A percentile compares a stretch with the other conserved stretches of the same genome.
Conservation (phyloP, 2,888 invertebrate species). For the Noctuana brunneofusca region DNA sequence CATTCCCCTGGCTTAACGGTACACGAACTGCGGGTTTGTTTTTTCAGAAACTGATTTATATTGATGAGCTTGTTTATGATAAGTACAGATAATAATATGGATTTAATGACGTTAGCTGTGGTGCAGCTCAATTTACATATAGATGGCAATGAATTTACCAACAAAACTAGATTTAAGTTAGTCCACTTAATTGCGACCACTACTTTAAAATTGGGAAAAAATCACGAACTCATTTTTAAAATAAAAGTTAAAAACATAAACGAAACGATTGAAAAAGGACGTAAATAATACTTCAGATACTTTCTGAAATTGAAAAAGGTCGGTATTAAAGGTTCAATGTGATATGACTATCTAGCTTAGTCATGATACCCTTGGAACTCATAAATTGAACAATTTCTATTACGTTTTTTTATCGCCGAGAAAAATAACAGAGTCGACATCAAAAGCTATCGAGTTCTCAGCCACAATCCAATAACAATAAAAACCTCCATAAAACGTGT, state of each 20-base stretch:
- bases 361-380: neutral
- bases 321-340: too few species aligned
- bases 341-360: too few species aligned
- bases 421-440: conserved; percentile 54
- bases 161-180: too few species aligned
- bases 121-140: neutral
- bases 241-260: too few species aligned
- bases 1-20: conserved; percentile 18
- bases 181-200: too few species aligned
- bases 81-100: neutral
- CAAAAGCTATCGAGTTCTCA: conserved; percentile 56
- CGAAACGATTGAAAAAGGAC: too few species aligned
- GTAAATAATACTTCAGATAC: too few species aligned
- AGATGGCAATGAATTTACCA: too few species aligned
- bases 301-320: too few species aligned
- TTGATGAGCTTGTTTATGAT: conserved; percentile 20
- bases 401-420: conserved; percentile 52
- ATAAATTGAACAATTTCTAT: conserved; percentile 34
- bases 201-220: too few species aligned
- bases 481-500: conserved; percentile 69
- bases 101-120: neutral
- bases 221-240: too few species aligned
- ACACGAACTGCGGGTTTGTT: conserved; percentile 10
- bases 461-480: conserved; percentile 74
- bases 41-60: conserved; percentile 26